A percentile compares a stretch with the other conserved stretches of the same genome.
Evolutionary conservation across 2,888 invertebrate species (phyloP).

Genomic region (Aspidiotus destructor): DNA sequence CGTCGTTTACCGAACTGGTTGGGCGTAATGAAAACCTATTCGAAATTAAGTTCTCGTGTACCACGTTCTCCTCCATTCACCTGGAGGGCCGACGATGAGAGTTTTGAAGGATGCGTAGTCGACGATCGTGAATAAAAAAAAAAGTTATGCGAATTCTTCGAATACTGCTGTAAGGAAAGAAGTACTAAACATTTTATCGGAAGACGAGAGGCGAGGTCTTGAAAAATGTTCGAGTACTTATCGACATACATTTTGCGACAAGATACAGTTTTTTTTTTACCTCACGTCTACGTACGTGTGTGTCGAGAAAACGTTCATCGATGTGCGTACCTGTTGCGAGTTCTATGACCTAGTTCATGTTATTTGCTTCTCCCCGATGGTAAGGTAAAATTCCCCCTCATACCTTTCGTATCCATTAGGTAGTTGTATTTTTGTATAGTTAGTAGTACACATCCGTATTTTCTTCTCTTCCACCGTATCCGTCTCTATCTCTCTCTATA

Average conservation of each 20-base stretch:
- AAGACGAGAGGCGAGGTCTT: background rate
- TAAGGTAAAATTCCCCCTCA: slow-evolving; percentile 4
- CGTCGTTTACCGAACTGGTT: too few relatives aligned
- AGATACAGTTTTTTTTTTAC: background rate
- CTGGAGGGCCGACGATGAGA: too few relatives aligned
- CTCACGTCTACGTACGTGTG: background rate
- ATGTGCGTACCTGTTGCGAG: slow-evolving; percentile 23
- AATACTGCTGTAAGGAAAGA: background rate
- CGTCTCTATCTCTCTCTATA: too few relatives aligned
- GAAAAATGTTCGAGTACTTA: background rate
- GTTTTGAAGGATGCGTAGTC: too few relatives aligned
- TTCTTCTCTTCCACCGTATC: background rate
- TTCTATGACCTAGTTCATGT: slow-evolving; percentile 32
- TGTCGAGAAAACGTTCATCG: slow-evolving; percentile 6
- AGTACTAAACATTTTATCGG: too few relatives aligned
- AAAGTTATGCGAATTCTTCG: background rate
- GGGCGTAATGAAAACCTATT: too few relatives aligned
- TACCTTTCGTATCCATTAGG: background rate
- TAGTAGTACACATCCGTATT: slow-evolving; percentile 4
- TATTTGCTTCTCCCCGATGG: slow-evolving; percentile 17
- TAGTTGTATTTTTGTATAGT: background rate
- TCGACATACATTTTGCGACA: slow-evolving; percentile 1
- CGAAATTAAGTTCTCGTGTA: too few relatives aligned
- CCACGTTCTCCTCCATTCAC: too few relatives aligned
- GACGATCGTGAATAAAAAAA: too few relatives aligned